Evolutionary conservation across 2,888 invertebrate species (phyloP).

Genomic region (Leptopilina drosophilae): DNA sequence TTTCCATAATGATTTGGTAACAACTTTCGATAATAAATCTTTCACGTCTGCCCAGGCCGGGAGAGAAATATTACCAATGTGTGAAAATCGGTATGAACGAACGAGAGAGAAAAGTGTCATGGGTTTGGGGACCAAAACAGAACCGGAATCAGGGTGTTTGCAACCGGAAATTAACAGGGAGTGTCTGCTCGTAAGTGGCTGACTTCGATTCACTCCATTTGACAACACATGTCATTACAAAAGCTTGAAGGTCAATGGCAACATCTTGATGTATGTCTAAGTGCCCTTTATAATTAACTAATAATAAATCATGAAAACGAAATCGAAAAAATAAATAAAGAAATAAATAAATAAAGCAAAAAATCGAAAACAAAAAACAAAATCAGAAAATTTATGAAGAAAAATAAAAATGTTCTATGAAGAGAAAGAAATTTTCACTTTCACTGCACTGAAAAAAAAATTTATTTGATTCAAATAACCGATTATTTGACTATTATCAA

Average conservation of each 20-base stretch:
- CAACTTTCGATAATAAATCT: conserved; percentile 16
- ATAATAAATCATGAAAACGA: background rate
- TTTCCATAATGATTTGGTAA: background rate
- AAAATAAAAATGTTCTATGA: no score
- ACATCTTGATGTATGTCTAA: conserved; percentile 4
- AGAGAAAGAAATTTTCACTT: no score
- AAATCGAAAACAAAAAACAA: no score
- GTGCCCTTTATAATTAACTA: background rate
- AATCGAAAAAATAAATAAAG: no score
- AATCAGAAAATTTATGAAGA: no score
- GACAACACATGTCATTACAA: conserved; percentile 47
- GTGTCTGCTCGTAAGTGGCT: conserved; percentile 69
- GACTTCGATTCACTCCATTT: conserved; percentile 60
- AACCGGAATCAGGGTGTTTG: conserved; percentile 68
- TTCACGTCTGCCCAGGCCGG: background rate
- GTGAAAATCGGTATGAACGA: conserved; percentile 50
- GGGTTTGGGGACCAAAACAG: conserved; percentile 46
- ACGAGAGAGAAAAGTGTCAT: conserved; percentile 57
- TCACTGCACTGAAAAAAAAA: no score
- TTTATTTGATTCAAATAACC: no score
- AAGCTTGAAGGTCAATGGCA: conserved; percentile 10
- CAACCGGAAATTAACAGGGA: conserved; percentile 71
- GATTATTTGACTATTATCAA: no score
- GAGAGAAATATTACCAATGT: conserved; percentile 16
- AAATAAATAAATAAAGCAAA: no score